Percentiles rank a stretch among this genome's conserved stretches.
phyloP scores from a whole-genome alignment of 2,888 invertebrate species.

The Cetonia aurata region DNA sequence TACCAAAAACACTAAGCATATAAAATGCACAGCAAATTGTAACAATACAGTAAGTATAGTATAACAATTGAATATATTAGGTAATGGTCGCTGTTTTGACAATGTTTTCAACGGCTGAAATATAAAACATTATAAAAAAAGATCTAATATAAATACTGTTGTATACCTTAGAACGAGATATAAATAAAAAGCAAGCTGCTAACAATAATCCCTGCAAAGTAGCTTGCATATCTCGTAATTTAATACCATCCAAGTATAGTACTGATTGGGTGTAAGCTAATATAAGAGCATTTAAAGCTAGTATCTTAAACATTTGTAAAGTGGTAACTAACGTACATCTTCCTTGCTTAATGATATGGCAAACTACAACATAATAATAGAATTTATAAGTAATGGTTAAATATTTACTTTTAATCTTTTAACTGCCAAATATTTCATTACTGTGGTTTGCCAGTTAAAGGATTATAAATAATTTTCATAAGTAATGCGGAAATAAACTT shows the following conservation, averaged over 20 bases:
- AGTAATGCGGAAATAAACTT: constrained; percentile 64
- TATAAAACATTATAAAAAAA: background rate
- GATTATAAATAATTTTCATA: constrained; percentile 1
- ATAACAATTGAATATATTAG: constrained; percentile 98
- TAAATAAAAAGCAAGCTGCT: constrained; percentile 97
- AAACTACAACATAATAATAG: constrained; percentile 76
- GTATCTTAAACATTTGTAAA: constrained; percentile 99
- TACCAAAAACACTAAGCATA: constrained; percentile 90
- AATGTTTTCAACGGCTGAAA: constrained; percentile 84
- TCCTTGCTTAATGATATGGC: constrained; percentile 99
- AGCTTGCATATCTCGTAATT: constrained; percentile 97
- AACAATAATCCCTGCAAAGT: constrained; percentile 96
- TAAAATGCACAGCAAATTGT: constrained; percentile 96
- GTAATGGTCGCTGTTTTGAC: constrained; percentile 94
- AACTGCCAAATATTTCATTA: too few relatives aligned
- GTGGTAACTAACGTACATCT: constrained; percentile 99
- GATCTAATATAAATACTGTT: too few relatives aligned
- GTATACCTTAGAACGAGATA: constrained; percentile 94
- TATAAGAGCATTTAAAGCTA: constrained; percentile 97
- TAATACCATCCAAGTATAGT: constrained; percentile 96
- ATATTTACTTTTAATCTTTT: too few relatives aligned
- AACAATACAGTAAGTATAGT: constrained; percentile 94
- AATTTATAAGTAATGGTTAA: too few relatives aligned
- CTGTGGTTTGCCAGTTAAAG: too few relatives aligned
- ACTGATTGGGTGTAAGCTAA: constrained; percentile 99